These are phyloP conservation scores for Oncorhynchus tshawytscha DNA, from an alignment of 2,113 vertebrate genomes.

Conservation along the genomic window DNA sequence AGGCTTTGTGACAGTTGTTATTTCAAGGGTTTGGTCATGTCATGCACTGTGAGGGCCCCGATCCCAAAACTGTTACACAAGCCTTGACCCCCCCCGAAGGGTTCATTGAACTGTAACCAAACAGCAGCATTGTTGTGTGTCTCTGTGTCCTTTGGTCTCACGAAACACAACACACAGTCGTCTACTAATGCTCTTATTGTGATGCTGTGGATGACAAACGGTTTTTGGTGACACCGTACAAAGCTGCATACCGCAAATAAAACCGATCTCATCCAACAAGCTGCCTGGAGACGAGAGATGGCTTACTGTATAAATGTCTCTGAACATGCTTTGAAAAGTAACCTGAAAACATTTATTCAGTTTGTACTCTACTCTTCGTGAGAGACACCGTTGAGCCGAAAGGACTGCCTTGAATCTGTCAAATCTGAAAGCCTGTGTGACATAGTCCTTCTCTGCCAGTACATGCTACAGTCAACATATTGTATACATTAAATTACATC, in stretches of 20 bases:
- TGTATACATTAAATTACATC: neutral
- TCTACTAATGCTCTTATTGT: constrained; percentile 31
- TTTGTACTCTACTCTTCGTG: neutral
- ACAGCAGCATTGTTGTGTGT: constrained; percentile 4
- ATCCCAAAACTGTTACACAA: constrained; percentile 31
- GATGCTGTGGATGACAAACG: constrained; percentile 41
- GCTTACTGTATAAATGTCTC: constrained; percentile 7
- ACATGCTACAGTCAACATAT: too few species aligned
- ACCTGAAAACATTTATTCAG: constrained; percentile 5
- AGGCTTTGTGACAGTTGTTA: constrained; percentile 31
- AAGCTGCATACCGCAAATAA: constrained; percentile 44
- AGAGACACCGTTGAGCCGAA: too few species aligned
- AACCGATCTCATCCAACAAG: constrained; percentile 40
- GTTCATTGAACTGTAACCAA: constrained; percentile 37
- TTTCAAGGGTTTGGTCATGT: constrained; percentile 34
- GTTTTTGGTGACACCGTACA: constrained; percentile 50
- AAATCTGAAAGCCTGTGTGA: too few species aligned
- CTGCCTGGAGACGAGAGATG: constrained; percentile 42
- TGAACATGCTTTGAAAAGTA: neutral
- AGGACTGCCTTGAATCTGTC: too few species aligned
- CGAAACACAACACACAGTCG: constrained; percentile 29
- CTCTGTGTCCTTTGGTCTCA: constrained; percentile 20
- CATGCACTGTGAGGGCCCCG: constrained; percentile 27
- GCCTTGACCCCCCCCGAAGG: neutral
- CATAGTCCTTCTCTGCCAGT: too few species aligned